Evolutionary conservation across 2,888 invertebrate genomes (phyloP).

Genomic region (Pandemis corylana): DNA sequence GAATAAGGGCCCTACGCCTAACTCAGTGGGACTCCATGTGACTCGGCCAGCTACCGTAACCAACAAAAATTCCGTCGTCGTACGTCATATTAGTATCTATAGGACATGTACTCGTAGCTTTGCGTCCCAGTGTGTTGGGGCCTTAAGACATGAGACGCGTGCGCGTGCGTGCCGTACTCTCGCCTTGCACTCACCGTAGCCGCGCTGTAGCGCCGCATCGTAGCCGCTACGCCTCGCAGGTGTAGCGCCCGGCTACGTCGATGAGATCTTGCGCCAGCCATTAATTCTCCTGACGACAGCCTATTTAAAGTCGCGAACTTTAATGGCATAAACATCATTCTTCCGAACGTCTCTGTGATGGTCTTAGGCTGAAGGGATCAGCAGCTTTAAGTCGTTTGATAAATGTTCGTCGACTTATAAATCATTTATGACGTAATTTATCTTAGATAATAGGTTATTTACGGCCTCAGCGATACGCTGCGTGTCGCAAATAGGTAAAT

Average conservation of each 20-base stretch:
- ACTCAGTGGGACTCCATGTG: too few relatives aligned
- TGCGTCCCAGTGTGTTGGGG: too few relatives aligned
- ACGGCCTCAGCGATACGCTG: slow-evolving; percentile 9
- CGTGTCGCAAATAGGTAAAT: neutral
- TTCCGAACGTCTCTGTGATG: slow-evolving; percentile 58
- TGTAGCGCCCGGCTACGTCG: slow-evolving; percentile 53
- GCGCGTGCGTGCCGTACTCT: neutral
- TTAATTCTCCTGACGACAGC: slow-evolving; percentile 70
- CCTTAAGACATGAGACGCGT: too few relatives aligned
- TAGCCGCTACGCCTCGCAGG: neutral
- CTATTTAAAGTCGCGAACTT: slow-evolving; percentile 60
- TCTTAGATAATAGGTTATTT: slow-evolving; percentile 35
- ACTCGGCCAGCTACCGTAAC: too few relatives aligned
- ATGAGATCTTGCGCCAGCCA: slow-evolving; percentile 59
- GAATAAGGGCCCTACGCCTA: neutral
- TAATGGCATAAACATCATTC: slow-evolving; percentile 65
- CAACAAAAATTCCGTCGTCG: too few relatives aligned
- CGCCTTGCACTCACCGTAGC: neutral
- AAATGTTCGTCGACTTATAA: slow-evolving; percentile 56
- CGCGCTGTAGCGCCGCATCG: neutral
- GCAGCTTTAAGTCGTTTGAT: slow-evolving; percentile 64
- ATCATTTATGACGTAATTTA: slow-evolving; percentile 42
- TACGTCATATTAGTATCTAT: too few relatives aligned
- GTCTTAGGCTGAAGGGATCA: slow-evolving; percentile 63
- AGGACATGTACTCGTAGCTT: too few relatives aligned